Conservation (phyloP, 2,797 vertebrate species). For the Acropternis orthonyx region DNA sequence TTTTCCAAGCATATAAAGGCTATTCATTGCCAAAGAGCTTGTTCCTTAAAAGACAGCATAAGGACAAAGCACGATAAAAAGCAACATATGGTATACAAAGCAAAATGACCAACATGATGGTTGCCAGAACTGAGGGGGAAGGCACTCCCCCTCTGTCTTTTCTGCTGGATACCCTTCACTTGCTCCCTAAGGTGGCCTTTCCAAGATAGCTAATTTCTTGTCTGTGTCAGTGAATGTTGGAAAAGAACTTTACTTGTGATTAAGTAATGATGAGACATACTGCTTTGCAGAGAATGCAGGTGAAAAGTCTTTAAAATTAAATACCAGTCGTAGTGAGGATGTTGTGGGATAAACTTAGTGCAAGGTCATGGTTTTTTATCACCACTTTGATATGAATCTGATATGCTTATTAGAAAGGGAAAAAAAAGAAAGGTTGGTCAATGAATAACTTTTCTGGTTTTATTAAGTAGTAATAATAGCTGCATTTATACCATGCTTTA, state of each 20-base stretch:
- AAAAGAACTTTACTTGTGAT: background rate
- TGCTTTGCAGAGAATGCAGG: background rate
- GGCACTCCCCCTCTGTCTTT: background rate
- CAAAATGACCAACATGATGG: background rate
- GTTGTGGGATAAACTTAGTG: background rate
- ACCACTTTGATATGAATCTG: background rate
- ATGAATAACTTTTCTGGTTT: conserved; percentile 21
- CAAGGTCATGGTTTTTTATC: background rate
- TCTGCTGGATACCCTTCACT: background rate
- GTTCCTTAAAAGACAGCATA: background rate
- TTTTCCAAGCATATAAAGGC: background rate
- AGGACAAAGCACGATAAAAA: background rate
- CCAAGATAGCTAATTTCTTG: background rate
- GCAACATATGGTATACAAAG: background rate
- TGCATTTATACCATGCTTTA: background rate
- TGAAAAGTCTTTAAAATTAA: background rate
- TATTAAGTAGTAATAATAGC: background rate
- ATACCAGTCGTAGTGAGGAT: background rate
- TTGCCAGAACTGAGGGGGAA: background rate
- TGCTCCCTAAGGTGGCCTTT: background rate
- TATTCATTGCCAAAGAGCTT: conserved; percentile 5
- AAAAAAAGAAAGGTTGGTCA: background rate
- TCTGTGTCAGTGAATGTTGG: background rate
- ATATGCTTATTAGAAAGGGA: background rate
- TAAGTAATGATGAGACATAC: background rate